Conservation (phyloP, 2,888 invertebrate species). For the Esperia sulphurella region DNA sequence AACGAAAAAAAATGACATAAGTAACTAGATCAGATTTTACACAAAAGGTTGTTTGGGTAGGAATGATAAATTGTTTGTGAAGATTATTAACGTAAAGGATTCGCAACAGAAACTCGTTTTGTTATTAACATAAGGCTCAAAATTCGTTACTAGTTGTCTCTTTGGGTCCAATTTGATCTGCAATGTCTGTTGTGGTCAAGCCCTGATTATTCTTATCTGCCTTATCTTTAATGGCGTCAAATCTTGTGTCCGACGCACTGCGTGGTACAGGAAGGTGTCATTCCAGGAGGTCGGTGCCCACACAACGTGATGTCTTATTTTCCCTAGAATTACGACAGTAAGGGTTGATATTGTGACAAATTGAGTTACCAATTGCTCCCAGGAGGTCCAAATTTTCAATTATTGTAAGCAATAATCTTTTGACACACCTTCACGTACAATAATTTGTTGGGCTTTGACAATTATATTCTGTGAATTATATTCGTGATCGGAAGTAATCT, state of each 20-base stretch:
- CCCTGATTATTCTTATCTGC: slow-evolving; percentile 69
- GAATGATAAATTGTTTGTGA: slow-evolving; percentile 51
- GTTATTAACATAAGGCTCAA: slow-evolving; percentile 17
- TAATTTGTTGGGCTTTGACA: slow-evolving; percentile 26
- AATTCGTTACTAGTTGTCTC: slow-evolving; percentile 11
- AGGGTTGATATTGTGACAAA: slow-evolving; percentile 62
- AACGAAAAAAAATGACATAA: slow-evolving; percentile 51
- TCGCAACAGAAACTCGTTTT: background rate
- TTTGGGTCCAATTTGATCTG: slow-evolving; percentile 18
- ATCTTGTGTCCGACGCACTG: slow-evolving; percentile 70
- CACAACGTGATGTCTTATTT: slow-evolving; percentile 71
- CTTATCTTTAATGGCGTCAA: slow-evolving; percentile 72
- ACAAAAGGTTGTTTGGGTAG: slow-evolving; percentile 57
- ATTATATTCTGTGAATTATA: slow-evolving; percentile 18
- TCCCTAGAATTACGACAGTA: slow-evolving; percentile 40
- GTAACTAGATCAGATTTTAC: slow-evolving; percentile 71
- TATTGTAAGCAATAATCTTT: slow-evolving; percentile 44
- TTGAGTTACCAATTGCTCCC: slow-evolving; percentile 45
- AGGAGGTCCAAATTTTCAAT: slow-evolving; percentile 52
- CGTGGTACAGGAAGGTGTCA: slow-evolving; percentile 71
- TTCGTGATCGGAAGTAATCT: slow-evolving; percentile 66
- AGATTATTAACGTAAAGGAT: slow-evolving; percentile 18
- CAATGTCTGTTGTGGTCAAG: slow-evolving; percentile 48
- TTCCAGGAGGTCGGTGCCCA: slow-evolving; percentile 59
- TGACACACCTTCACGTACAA: slow-evolving; percentile 31